phyloP scores from a whole-genome alignment of 1,140 invertebrate genomes.

The Drosophila persimilis region DNA sequence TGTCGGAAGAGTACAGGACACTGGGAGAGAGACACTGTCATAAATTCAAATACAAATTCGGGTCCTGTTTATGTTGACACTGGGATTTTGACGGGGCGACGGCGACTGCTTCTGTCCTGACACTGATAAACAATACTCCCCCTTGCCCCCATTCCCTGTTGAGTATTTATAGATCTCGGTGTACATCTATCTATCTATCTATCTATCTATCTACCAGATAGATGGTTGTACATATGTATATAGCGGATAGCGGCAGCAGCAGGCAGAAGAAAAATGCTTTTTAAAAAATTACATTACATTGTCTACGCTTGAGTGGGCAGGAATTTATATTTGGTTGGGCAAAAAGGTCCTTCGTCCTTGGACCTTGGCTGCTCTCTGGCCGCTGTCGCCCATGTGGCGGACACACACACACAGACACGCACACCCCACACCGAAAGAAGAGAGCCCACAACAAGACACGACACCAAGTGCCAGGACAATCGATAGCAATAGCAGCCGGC shows the following conservation, averaged over 20 bases:
- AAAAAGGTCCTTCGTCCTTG: conserved; percentile 50
- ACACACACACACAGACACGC: conserved; percentile 7
- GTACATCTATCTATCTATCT: conserved; percentile 9
- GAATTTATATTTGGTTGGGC: conserved; percentile 66
- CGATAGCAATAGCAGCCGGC: conserved; percentile 46
- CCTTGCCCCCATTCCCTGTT: not conserved
- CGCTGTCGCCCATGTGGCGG: conserved; percentile 68
- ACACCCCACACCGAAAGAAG: conserved; percentile 7
- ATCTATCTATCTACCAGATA: conserved; percentile 2
- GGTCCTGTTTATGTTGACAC: conserved; percentile 57
- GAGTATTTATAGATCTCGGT: conserved; percentile 8
- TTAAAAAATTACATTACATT: conserved; percentile 79
- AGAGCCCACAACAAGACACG: conserved; percentile 4
- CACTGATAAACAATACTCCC: conserved; percentile 61
- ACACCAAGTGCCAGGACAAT: conserved; percentile 64
- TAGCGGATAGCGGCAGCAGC: conserved; percentile 1
- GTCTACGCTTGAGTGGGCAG: conserved; percentile 76
- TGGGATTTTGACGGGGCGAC: conserved; percentile 44
- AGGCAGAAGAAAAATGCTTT: conserved; percentile 65
- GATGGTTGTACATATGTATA: conserved; percentile 24
- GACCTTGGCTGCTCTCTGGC: not conserved
- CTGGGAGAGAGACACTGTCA: conserved; percentile 52
- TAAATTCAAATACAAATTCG: conserved; percentile 73
- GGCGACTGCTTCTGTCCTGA: conserved; percentile 19
- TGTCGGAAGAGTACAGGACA: conserved; percentile 40